Evolutionary conservation across 2,113 vertebrate genomes (phyloP), one percentile per base, ranked within the genome.

Genomic region (Leiothrix lutea): DNA sequence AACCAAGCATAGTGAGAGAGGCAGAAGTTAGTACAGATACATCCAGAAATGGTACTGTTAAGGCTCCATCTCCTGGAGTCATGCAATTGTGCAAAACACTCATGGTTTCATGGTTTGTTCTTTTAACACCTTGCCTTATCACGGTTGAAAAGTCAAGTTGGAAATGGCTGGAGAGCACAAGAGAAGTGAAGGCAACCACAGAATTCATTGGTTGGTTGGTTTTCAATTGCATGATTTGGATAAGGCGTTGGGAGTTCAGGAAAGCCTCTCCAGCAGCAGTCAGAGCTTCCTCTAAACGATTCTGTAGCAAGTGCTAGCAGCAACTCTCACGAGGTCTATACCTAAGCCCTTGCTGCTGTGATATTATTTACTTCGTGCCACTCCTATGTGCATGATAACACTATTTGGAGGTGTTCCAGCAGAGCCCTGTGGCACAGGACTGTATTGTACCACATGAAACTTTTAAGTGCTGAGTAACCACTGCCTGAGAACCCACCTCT

Each of bases 1-100:
- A 93, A 73, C 12, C 42, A 53, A 58, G 26, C 8, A 40, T 33
- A n/a, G 15, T 16, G 40, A 48, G 14, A 87, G 13, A 82, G 48
- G n/a, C 58, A 86, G 40, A 71, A 80, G 21, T 64, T 71, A 47
- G 24, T 83, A 47, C 35, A 87, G 71, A 51, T 66, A 16, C 14
- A 58, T 62, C 47, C 51, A 78, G 75, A 86, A 88, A 80, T 31
- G 8, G 7, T 57, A 67, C 92, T 92, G 26, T 69, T 80, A 94
- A 93, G 47, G 56, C 80, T 96, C 44, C 82, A 78, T 78, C 82
- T 96, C 57, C 92, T 86, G 83, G 65, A 94, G 50, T 95, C 80
- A 57, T 6, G n/a, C 4, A 6, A 96, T 94, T 94, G 78, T 53
- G 60, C 64, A 94, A 94, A 90, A 57, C 20, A 44, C 16, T 26